These are phyloP conservation scores for Haplochromis vanheusdeni DNA, from an alignment of 2,113 vertebrate genomes.

Conservation along the genomic window DNA sequence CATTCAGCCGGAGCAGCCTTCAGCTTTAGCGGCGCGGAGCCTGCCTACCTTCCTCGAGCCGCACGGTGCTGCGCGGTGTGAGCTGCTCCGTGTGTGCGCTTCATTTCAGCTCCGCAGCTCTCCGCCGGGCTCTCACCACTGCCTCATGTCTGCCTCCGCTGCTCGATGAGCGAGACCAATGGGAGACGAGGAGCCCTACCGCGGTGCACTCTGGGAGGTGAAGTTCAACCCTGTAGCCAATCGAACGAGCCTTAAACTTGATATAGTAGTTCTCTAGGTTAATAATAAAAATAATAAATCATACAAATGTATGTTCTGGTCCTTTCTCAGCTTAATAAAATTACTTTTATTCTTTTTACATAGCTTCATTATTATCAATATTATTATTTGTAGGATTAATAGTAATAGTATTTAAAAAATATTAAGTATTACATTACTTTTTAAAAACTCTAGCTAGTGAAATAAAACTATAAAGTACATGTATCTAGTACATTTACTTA, in stretches of 20 bases:
- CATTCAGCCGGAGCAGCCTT: constrained; percentile 46
- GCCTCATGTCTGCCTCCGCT: constrained; percentile 58
- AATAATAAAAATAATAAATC: not conserved
- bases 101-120: constrained; percentile 43
- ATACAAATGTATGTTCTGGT: not conserved
- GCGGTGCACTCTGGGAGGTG: constrained; percentile 54
- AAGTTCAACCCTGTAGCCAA: constrained; percentile 9
- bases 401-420: not conserved
- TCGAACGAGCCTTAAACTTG: not conserved
- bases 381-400: not conserved
- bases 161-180: constrained; percentile 61
- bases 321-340: not conserved
- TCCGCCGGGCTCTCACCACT: constrained; percentile 26
- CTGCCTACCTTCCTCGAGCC: constrained; percentile 31
- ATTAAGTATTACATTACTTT: not conserved
- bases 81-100: constrained; percentile 11
- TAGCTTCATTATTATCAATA: not conserved
- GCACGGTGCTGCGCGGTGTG: constrained; percentile 16
- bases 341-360: not conserved
- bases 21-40: constrained; percentile 30
- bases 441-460: not conserved
- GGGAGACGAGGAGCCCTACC: not conserved
- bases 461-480: not conserved
- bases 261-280: not conserved
- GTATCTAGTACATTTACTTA: not conserved